These are phyloP conservation scores for Azemiops feae DNA, from an alignment of 2,113 vertebrate genomes.

Conservation along the genomic window DNA sequence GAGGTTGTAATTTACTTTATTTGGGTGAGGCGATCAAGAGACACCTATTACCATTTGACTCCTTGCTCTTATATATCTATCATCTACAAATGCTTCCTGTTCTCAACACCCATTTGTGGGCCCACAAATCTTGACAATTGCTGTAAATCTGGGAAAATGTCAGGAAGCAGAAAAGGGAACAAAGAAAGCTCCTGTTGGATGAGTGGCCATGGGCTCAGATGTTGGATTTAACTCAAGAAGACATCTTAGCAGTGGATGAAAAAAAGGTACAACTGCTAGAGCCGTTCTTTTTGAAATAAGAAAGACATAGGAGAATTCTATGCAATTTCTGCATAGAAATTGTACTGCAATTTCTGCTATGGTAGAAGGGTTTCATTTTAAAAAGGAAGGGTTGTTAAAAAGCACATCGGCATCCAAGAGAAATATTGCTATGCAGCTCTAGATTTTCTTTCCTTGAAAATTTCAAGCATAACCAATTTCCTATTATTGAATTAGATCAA, in stretches of 20 bases:
- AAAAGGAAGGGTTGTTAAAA: neutral
- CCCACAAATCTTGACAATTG: neutral
- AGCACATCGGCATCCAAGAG: neutral
- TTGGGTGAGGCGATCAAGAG: neutral
- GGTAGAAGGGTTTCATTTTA: neutral
- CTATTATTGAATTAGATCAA: slow-evolving; percentile 19
- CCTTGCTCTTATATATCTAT: neutral
- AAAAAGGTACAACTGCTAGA: neutral
- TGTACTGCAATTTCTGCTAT: neutral
- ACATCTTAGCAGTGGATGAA: neutral
- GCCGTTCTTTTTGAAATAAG: neutral
- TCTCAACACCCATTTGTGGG: neutral
- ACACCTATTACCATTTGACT: neutral
- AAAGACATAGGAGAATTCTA: neutral
- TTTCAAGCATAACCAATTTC: slow-evolving; percentile 33
- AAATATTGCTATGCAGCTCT: slow-evolving; percentile 25
- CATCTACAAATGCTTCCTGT: neutral
- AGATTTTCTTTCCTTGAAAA: slow-evolving; percentile 17
- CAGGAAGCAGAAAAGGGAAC: neutral
- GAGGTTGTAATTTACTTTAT: neutral
- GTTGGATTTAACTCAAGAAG: neutral
- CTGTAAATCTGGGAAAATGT: neutral
- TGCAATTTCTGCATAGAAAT: neutral
- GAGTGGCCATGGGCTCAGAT: neutral
- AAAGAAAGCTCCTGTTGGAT: neutral